phyloP scores from a whole-genome alignment of 2,888 invertebrate genomes.

The Osmoderma eremita region DNA sequence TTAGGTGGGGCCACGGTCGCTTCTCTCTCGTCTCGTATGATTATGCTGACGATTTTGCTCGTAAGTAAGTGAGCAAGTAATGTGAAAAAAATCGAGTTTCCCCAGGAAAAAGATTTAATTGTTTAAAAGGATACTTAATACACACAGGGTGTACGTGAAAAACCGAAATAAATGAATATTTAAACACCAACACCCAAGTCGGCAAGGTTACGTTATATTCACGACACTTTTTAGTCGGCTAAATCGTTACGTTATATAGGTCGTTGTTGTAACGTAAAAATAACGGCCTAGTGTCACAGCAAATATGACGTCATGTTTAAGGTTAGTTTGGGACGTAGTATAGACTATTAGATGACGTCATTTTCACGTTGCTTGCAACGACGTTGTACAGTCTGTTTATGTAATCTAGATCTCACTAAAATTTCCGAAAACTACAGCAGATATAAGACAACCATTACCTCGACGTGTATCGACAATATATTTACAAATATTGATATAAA shows the following conservation, averaged over 20 bases:
- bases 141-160: not conserved
- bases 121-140: not conserved
- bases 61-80: not conserved
- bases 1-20: not conserved
- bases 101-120: too few species aligned
- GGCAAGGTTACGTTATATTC: too few species aligned
- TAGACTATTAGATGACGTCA: not conserved
- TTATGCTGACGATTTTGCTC: constrained; percentile 18
- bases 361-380: not conserved
- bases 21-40: constrained; percentile 9
- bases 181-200: not conserved
- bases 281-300: not conserved
- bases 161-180: not conserved
- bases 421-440: not conserved
- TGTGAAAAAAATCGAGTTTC: too few species aligned
- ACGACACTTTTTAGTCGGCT: not conserved
- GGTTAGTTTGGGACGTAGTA: not conserved
- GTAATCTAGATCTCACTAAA: not conserved
- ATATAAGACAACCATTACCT: not conserved
- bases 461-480: not conserved
- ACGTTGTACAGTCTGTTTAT: not conserved
- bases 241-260: too few species aligned
- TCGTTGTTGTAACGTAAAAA: too few species aligned
- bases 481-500: not conserved
- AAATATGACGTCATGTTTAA: not conserved